phyloP scores from a whole-genome alignment of 2,888 invertebrate species.

The Eristalinus sepulchralis region DNA sequence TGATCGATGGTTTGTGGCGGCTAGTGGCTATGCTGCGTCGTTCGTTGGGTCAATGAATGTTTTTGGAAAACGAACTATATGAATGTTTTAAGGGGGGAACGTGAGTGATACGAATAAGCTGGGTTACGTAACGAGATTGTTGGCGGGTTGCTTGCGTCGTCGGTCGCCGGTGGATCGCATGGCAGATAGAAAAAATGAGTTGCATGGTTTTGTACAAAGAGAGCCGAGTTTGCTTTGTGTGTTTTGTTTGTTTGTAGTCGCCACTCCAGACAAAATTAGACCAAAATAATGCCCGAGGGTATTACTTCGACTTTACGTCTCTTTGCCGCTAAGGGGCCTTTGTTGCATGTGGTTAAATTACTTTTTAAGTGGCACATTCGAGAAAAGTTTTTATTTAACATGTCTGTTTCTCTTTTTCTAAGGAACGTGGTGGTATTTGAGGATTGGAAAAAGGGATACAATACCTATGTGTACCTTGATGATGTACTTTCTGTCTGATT shows the following conservation, averaged over 20 bases:
- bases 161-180: background rate
- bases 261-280: slow-evolving; percentile 42
- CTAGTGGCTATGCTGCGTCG: background rate
- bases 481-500: no score
- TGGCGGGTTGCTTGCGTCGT: slow-evolving; percentile 9
- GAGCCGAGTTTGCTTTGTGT: background rate
- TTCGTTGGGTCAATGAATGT: slow-evolving; percentile 61
- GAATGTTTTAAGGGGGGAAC: background rate
- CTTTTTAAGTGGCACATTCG: background rate
- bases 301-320: slow-evolving; percentile 10
- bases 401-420: background rate
- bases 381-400: background rate
- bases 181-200: background rate
- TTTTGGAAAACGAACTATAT: slow-evolving; percentile 40
- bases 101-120: slow-evolving; percentile 15
- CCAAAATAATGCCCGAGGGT: slow-evolving; percentile 51
- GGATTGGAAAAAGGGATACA: background rate
- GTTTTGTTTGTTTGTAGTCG: slow-evolving; percentile 2
- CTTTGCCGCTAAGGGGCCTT: background rate
- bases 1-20: slow-evolving; percentile 17
- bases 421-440: no score
- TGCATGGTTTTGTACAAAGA: slow-evolving; percentile 1
- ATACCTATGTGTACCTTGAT: no score
- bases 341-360: slow-evolving; percentile 26
- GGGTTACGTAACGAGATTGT: slow-evolving; percentile 48